Evolutionary conservation across 1,140 invertebrate genomes (phyloP).

Genomic region (Drosophila arizonae): DNA sequence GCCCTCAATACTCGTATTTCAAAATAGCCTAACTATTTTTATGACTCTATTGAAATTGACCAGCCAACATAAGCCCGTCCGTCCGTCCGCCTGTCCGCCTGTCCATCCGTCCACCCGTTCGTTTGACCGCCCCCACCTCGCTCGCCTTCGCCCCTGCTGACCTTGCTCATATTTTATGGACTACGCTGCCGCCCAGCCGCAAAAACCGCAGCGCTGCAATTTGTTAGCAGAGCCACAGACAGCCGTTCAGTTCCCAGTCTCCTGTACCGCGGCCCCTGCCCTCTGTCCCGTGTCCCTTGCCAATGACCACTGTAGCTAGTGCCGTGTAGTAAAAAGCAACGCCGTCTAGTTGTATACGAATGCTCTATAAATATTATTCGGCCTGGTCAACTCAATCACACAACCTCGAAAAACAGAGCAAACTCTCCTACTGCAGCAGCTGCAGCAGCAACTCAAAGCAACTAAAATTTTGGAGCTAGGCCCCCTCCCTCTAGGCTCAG

Average conservation of each 20-base stretch:
- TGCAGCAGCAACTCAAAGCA: constrained; percentile 12
- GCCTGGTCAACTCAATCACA: constrained; percentile 29
- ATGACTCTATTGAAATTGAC: constrained; percentile 48
- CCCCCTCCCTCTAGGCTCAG: not conserved
- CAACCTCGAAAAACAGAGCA: constrained; percentile 1
- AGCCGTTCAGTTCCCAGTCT: constrained; percentile 1
- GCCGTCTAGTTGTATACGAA: constrained; percentile 28
- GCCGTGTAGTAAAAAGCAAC: constrained; percentile 2
- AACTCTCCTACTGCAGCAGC: not conserved
- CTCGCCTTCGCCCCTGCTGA: constrained; percentile 9
- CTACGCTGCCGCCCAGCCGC: constrained; percentile 24
- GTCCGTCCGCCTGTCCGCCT: not conserved
- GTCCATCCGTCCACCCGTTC: no score
- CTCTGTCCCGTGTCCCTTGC: no score
- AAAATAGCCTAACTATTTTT: constrained; percentile 55
- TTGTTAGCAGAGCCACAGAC: constrained; percentile 39
- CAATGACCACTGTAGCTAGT: not conserved
- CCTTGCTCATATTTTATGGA: constrained; percentile 56
- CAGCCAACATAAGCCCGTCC: constrained; percentile 26
- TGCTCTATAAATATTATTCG: constrained; percentile 42
- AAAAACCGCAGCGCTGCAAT: constrained; percentile 51
- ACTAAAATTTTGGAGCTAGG: not conserved
- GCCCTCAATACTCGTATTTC: constrained; percentile 44
- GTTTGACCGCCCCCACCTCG: not conserved
- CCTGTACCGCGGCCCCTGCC: not conserved